These are phyloP conservation scores for Thunnus maccoyii DNA, from an alignment of 2,113 vertebrate genomes.

Conservation along the genomic window DNA sequence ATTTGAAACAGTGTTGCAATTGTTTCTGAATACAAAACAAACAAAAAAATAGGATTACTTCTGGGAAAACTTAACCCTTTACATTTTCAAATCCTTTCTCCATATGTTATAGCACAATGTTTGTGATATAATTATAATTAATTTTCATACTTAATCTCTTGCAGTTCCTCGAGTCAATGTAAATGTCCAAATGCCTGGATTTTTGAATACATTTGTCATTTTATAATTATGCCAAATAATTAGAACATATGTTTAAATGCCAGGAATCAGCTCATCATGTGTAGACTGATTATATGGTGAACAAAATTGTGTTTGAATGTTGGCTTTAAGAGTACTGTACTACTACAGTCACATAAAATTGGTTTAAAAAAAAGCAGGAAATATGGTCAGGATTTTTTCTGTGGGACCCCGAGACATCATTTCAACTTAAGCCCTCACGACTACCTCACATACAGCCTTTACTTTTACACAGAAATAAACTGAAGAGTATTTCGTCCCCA, in stretches of 20 bases:
- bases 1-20: background rate
- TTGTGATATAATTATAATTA: background rate
- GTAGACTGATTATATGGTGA: too few relatives aligned
- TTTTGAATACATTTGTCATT: too few relatives aligned
- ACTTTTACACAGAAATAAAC: background rate
- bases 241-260: too few relatives aligned
- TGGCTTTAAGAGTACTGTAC: background rate
- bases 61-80: background rate
- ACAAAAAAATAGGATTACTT: background rate
- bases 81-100: too few relatives aligned
- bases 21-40: conserved; percentile 10
- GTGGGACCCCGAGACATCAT: background rate
- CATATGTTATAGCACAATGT: background rate
- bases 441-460: background rate
- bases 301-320: too few relatives aligned
- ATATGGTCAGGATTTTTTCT: background rate
- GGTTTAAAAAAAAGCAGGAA: background rate
- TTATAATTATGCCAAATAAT: too few relatives aligned
- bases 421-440: background rate
- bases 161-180: too few relatives aligned
- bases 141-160: background rate
- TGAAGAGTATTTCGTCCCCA: background rate
- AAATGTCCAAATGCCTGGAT: too few relatives aligned
- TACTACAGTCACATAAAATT: background rate
- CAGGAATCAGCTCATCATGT: too few relatives aligned